These are phyloP conservation scores for Sinocyclocheilus anshuiensis DNA, from an alignment of 2,113 vertebrate genomes.

Conservation along the genomic window DNA sequence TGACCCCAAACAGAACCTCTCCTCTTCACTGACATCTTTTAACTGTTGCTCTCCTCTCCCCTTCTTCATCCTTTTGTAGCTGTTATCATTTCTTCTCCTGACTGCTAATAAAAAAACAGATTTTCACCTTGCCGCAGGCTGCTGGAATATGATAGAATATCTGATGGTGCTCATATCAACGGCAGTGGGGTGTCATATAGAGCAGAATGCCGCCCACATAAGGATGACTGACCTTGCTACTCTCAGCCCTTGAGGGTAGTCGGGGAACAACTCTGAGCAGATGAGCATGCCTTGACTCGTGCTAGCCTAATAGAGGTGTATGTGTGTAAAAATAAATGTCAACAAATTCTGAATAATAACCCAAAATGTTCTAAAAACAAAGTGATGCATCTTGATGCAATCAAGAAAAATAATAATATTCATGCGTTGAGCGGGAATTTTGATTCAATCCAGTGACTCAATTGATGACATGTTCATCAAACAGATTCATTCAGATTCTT, in stretches of 20 bases:
- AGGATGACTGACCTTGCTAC: constrained; percentile 29
- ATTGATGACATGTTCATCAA: background rate
- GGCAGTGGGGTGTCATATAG: background rate
- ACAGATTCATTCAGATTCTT: background rate
- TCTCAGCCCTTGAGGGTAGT: background rate
- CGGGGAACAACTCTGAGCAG: constrained; percentile 14
- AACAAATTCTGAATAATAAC: background rate
- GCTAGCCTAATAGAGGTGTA: background rate
- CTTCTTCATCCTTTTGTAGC: constrained; percentile 13
- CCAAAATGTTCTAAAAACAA: background rate
- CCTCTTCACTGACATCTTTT: constrained; percentile 17
- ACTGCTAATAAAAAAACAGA: constrained; percentile 41
- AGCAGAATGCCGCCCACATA: constrained; percentile 31
- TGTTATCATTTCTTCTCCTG: constrained; percentile 37
- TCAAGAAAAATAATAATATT: background rate
- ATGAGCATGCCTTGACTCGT: background rate
- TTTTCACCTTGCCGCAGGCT: constrained; percentile 51
- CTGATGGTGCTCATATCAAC: constrained; percentile 37
- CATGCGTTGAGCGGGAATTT: background rate
- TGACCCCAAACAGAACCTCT: constrained; percentile 6
- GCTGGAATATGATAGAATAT: constrained; percentile 16
- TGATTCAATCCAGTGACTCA: background rate
- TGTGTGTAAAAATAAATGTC: background rate
- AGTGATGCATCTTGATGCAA: background rate
- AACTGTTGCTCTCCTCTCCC: constrained; percentile 11